Evolutionary conservation across 2,797 vertebrate genomes (phyloP).

Genomic region (Bothrops alternatus): DNA sequence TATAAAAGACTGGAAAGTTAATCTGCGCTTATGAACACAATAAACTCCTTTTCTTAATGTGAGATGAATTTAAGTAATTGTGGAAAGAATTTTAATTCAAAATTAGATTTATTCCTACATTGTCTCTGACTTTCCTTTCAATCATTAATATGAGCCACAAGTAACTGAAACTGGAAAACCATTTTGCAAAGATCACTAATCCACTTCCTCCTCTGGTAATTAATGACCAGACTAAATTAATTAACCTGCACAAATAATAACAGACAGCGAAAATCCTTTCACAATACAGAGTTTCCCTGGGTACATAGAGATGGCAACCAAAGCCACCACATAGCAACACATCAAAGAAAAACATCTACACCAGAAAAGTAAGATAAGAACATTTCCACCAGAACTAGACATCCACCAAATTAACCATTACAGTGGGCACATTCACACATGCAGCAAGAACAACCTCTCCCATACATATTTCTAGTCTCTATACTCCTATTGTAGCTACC

Average conservation of each 20-base stretch:
- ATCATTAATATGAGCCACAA: background rate
- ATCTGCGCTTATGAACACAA: conserved; percentile 52
- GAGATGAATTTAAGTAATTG: background rate
- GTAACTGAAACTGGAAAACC: background rate
- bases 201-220: background rate
- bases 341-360: background rate
- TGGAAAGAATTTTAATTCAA: background rate
- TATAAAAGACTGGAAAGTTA: background rate
- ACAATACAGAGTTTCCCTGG: background rate
- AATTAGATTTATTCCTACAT: background rate
- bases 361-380: background rate
- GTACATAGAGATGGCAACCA: background rate
- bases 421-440: background rate
- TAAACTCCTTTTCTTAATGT: conserved; percentile 46
- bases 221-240: background rate
- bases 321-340: background rate
- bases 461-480: background rate
- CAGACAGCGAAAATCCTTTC: background rate
- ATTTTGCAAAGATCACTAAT: background rate
- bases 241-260: background rate
- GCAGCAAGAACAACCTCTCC: background rate
- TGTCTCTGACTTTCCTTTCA: background rate
- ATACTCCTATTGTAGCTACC: background rate
- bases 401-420: background rate
- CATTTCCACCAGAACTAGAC: background rate